These are phyloP conservation scores for Papilio xuthus DNA, from an alignment of 1,140 invertebrate species.

Conservation along the genomic window DNA sequence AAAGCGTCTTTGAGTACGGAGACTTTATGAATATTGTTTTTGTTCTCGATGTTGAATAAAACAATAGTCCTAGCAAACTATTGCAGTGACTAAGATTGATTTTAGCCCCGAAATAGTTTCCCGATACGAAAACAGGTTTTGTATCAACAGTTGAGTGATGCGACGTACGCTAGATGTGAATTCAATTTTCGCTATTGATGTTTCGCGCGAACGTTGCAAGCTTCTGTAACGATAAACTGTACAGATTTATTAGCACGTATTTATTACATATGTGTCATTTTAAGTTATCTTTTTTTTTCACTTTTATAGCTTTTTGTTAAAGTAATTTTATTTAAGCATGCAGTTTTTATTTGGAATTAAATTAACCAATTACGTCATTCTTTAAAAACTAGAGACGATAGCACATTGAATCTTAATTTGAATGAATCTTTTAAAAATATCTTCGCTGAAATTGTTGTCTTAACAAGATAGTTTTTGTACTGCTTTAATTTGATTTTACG, in stretches of 20 bases:
- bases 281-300: background rate
- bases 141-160: slow-evolving; percentile 21
- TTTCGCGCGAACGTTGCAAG: background rate
- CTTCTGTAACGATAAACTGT: slow-evolving; percentile 7
- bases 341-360: too few species aligned
- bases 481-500: slow-evolving; percentile 9
- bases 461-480: slow-evolving; percentile 3
- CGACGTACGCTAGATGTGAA: slow-evolving; percentile 28
- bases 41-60: background rate
- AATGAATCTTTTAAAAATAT: too few species aligned
- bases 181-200: slow-evolving; percentile 36
- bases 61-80: background rate
- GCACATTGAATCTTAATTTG: too few species aligned
- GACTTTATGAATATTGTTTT: too few species aligned
- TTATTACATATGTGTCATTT: background rate
- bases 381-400: too few species aligned
- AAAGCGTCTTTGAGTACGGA: too few species aligned
- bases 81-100: slow-evolving; percentile 10
- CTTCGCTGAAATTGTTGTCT: background rate
- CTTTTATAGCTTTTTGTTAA: too few species aligned
- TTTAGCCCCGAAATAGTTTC: slow-evolving; percentile 27
- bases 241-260: slow-evolving; percentile 14
- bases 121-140: slow-evolving; percentile 17
- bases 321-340: too few species aligned
- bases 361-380: too few species aligned